Evolutionary conservation across 2,888 invertebrate species (phyloP).

Genomic region (Sinelater perroti): DNA sequence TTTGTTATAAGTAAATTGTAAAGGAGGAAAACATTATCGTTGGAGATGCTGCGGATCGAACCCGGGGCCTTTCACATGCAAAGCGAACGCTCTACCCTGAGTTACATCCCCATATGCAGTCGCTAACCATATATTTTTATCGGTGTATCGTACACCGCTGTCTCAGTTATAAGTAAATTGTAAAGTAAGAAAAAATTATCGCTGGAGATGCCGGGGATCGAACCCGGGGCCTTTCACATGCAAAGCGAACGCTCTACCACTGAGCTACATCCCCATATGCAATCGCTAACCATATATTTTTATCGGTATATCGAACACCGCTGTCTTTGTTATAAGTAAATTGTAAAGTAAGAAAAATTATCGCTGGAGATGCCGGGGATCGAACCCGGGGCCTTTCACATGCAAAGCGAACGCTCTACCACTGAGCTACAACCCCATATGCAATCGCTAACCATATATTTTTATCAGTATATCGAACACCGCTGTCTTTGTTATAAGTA

Average conservation of each 20-base stretch:
- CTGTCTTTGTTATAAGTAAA: background rate
- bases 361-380: conserved; percentile 97
- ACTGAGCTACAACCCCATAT: conserved; percentile 98
- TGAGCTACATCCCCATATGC: conserved; percentile 90
- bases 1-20: no score
- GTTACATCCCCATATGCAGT: conserved; percentile 85
- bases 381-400: conserved; percentile 99
- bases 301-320: background rate
- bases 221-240: conserved; percentile 99
- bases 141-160: no score
- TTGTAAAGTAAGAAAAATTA: no score
- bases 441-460: no score
- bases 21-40: no score
- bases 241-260: conserved; percentile 99
- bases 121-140: no score
- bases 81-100: conserved; percentile 99
- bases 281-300: background rate
- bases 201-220: conserved; percentile 96
- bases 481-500: no score
- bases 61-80: conserved; percentile 99
- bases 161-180: no score
- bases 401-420: conserved; percentile 99
- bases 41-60: conserved; percentile 97
- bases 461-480: no score
- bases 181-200: no score